Base-by-base conservation (phyloP, 2,888 invertebrate genomes). In the Macropis europaea region DNA sequence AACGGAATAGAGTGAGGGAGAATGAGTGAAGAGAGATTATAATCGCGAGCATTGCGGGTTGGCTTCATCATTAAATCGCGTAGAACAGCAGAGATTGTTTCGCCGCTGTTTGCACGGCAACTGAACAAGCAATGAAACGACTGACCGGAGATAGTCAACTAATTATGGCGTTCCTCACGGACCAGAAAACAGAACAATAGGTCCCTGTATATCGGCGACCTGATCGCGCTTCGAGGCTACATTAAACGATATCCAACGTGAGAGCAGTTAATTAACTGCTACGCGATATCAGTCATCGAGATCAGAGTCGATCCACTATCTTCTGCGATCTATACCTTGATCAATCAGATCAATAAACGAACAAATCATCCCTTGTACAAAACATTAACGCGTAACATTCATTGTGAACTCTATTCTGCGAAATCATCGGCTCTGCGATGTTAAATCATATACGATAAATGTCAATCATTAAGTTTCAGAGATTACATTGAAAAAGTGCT, bases 171-270 rank as follows among this genome's bases (percentile, higher is more conserved):
- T 77, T 75, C 64, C 79, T 72, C 66, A 43, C 75, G 64, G 57
- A 43, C 77, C 79, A 79, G 77, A 79, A 79, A 79, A 77, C 67
- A 66, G 79, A 77, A 77, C 79, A 77, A 77, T 77, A 60, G 50
- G n/a, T n/a, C n/a, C 42, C 42, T 24, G 57, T 61, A 22, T 71
- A 73, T 71, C 50, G 38, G 62, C 32, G 26, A 34, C 30, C 67
- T 19, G 42, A 34, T 61, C 38, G 48, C 28, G 13, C 45, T 42
- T 28, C 32, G 56, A 26, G 28, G 43, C 30, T 69, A n/a, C 24
- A 42, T 45, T 50, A 56, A 60, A 77, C 52, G 40, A 68, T 57
- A 48, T 36, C 52, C 47, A 52, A 19, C 61, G 47, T 30, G 42
- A 66, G 40, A 59, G 64, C 53, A 63, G 72, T 72, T 77, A 79